Base-by-base conservation (phyloP, 2,797 vertebrate genomes). In the Enteromius radiatus region DNA sequence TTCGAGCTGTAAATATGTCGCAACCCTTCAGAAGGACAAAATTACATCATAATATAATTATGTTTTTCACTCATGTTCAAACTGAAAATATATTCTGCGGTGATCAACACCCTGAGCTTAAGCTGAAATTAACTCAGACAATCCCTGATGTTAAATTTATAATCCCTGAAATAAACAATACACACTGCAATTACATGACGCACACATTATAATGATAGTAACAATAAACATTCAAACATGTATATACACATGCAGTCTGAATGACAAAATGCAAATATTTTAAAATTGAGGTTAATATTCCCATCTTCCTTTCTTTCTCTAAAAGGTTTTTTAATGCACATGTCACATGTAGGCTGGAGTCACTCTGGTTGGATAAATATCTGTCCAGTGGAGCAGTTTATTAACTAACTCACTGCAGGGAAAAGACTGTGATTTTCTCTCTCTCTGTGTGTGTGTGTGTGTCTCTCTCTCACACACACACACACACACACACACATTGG, bases 381-480 rank as follows among this genome's bases (percentile, higher is more conserved):
- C 85, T 92, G 87, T 92, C 91, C 86, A 91, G 76, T 88, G 83
- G 90, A 90, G 78, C 88, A 86, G 70, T 47, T 67, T 38, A n/a
- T n/a, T n/a, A n/a, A 49, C 21, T 36, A 87, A 69, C 81, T 87
- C 90, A 87, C 61, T 86, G 86, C 88, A 89, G 89, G 77, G 85
- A 67, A 78, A 63, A 52, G 52, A 75, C 19, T 73, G 14, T 73
- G 31, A 64, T 43, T 81, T 61, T n/a, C 54, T 61, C 45, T 33
- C 23, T 43, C 65, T n/a, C n/a, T n/a, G n/a, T n/a, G n/a, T 19
- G 6, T 47, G 33, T 33, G 33, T 33, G 33, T 33, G 33, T 33
- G 33, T 33, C 31, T 31, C 52, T 1, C 43, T n/a, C 26, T 5
- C 47, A 74, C 61, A 63, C 33, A 68, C 17, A 19, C 23, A 33